Evolutionary conservation across 2,797 vertebrate species (phyloP).

Genomic region (Corythornis leucogaster): DNA sequence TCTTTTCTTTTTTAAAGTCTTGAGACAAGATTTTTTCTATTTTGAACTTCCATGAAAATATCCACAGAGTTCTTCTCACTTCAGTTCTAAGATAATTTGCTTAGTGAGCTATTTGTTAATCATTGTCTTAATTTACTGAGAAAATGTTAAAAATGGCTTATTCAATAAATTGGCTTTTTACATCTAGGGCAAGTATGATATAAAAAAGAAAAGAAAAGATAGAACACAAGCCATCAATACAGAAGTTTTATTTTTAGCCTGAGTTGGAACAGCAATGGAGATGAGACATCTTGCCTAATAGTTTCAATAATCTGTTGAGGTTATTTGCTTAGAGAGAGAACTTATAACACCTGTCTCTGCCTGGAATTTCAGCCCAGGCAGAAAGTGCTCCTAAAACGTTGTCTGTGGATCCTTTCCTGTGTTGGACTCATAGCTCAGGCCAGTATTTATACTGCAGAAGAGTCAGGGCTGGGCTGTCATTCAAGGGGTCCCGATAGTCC

Average conservation of each 20-base stretch:
- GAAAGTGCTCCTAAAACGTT: rapidly evolving
- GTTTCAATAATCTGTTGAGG: background rate
- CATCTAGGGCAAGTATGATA: background rate
- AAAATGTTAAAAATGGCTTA: background rate
- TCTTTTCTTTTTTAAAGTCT: background rate
- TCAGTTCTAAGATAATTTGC: background rate
- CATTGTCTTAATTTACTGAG: background rate
- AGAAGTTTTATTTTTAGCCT: background rate
- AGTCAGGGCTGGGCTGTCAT: background rate
- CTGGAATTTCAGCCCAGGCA: background rate
- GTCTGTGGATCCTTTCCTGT: background rate
- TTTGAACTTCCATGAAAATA: background rate
- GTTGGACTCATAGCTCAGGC: background rate
- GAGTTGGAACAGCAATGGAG: background rate
- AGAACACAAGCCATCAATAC: background rate
- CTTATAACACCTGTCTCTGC: background rate
- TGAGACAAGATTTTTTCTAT: background rate
- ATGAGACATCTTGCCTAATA: background rate
- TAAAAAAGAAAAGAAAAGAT: background rate
- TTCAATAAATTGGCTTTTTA: background rate
- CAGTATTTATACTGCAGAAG: background rate
- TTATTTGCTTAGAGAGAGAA: background rate
- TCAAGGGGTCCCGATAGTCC: background rate
- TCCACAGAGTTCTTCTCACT: background rate
- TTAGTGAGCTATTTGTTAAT: background rate